Evolutionary conservation across 37 sponge, comb jelly and placozoan species (phyloP).

Genomic region (Amphimedon queenslandica): DNA sequence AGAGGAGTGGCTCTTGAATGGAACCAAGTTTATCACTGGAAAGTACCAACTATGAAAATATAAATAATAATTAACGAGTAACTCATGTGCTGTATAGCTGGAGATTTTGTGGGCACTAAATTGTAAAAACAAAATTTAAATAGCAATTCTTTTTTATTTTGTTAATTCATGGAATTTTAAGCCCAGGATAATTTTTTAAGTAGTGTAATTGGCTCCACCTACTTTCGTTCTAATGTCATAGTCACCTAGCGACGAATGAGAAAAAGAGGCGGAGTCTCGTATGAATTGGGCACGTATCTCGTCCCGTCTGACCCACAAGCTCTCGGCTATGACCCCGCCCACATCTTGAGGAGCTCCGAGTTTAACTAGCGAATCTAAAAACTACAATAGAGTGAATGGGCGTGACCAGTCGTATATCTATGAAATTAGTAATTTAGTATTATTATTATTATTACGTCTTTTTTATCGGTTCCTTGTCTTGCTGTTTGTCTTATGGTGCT

Average conservation of each 20-base stretch:
- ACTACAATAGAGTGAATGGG: neutral
- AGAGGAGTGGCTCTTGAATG: conserved; percentile 57
- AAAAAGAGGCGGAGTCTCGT: conserved; percentile 23
- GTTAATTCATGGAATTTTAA: no score
- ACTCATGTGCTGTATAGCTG: no score
- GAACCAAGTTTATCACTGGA: conserved; percentile 69
- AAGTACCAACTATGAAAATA: conserved; percentile 50
- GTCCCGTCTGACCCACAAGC: conserved; percentile 60
- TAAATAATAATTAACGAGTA: no score
- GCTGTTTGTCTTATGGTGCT: conserved; percentile 1
- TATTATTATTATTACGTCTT: conserved; percentile 6
- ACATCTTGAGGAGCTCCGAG: conserved; percentile 19
- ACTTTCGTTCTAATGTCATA: conserved; percentile 75
- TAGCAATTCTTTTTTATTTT: no score
- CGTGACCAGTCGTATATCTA: neutral
- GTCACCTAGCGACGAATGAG: conserved; percentile 47
- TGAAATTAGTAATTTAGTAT: neutral
- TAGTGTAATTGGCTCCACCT: no score
- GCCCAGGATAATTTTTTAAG: no score
- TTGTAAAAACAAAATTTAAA: no score
- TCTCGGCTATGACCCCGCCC: conserved; percentile 17
- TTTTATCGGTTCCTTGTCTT: conserved; percentile 24
- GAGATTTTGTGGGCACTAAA: no score
- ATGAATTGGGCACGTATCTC: conserved; percentile 44
- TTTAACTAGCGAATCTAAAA: conserved; percentile 25